Percentiles rank a stretch among this genome's conserved stretches.
Evolutionary conservation across 2,113 vertebrate genomes (phyloP).

Genomic region (Plectropomus leopardus): DNA sequence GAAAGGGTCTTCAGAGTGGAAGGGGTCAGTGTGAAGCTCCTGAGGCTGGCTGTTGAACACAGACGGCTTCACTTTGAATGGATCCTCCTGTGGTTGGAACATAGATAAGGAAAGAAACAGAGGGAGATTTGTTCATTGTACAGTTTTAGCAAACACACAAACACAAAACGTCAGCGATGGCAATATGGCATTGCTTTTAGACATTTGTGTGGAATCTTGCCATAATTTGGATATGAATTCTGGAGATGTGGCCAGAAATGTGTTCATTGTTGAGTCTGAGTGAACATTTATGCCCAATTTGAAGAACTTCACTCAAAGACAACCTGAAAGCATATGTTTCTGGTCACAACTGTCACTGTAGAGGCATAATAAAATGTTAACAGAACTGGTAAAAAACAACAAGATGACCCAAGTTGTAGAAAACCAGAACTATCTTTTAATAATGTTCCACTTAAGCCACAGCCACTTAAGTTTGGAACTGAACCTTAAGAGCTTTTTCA

Average conservation of each 20-base stretch:
- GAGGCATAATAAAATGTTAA: too few species aligned
- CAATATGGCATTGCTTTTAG: too few species aligned
- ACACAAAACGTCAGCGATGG: too few species aligned
- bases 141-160: neutral
- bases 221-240: too few species aligned
- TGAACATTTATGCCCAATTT: too few species aligned
- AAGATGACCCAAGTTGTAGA: neutral
- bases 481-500: neutral
- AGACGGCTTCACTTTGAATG: slow-evolving; percentile 93
- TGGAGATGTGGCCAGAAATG: too few species aligned
- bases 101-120: slow-evolving; percentile 26
- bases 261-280: too few species aligned
- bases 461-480: neutral
- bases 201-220: too few species aligned
- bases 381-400: too few species aligned
- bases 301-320: too few species aligned
- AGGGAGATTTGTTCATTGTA: neutral
- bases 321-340: too few species aligned
- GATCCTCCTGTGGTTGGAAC: slow-evolving; percentile 93
- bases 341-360: too few species aligned
- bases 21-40: slow-evolving; percentile 92
- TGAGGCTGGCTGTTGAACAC: slow-evolving; percentile 89
- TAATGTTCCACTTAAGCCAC: neutral
- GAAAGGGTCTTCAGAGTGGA: slow-evolving; percentile 97
- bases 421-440: neutral